These are phyloP conservation scores for Eublepharis macularius DNA, from an alignment of 2,113 vertebrate genomes.

Conservation along the genomic window DNA sequence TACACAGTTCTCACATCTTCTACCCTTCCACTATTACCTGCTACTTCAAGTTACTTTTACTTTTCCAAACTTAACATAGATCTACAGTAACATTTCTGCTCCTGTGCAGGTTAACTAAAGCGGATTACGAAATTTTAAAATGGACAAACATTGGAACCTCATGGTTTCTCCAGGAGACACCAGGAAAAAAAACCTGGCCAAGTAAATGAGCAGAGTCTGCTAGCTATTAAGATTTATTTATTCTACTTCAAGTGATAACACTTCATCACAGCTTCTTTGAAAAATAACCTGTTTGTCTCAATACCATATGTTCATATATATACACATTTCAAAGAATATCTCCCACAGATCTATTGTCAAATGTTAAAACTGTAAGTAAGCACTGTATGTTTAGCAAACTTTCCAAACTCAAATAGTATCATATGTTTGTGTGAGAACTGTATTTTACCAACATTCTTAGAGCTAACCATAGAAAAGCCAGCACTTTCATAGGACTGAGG, in stretches of 20 bases:
- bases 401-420: not conserved
- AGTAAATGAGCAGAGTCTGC: not conserved
- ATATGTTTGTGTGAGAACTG: not conserved
- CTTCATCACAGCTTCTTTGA: not conserved
- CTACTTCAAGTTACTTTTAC: not conserved
- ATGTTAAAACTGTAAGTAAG: slow-evolving; percentile 29
- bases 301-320: not conserved
- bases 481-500: not conserved
- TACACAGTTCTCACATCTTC: slow-evolving; percentile 34
- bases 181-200: not conserved
- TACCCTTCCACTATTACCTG: not conserved
- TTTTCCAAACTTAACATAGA: not conserved
- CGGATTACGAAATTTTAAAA: slow-evolving; percentile 24
- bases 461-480: not conserved
- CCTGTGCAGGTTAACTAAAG: slow-evolving; percentile 10
- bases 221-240: not conserved
- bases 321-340: not conserved
- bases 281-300: not conserved
- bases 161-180: not conserved
- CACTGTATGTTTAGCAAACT: slow-evolving; percentile 7
- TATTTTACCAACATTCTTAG: not conserved
- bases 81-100: slow-evolving; percentile 4
- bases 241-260: not conserved
- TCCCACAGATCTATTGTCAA: not conserved
- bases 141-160: slow-evolving; percentile 5